Evolutionary conservation across 2,888 invertebrate genomes (phyloP).

Genomic region (Chromoteleia sp.): DNA sequence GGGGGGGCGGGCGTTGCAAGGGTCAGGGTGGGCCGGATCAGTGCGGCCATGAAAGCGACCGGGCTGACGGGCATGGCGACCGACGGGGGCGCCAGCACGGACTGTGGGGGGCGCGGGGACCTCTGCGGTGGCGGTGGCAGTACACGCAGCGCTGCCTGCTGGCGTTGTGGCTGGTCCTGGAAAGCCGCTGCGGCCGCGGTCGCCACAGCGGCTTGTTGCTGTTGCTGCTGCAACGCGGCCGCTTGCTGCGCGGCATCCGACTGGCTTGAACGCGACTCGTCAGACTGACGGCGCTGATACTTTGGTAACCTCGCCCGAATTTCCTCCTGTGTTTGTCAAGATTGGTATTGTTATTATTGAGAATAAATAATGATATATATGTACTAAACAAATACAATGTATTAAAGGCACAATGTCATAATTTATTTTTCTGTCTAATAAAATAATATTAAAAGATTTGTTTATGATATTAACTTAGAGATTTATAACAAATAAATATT

Average conservation of each 20-base stretch:
- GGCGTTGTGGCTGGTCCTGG: conserved; percentile 83
- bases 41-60: conserved; percentile 86
- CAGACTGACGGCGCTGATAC: conserved; percentile 87
- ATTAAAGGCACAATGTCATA: no score
- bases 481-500: no score
- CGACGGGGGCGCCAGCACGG: conserved; percentile 85
- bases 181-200: conserved; percentile 81
- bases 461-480: no score
- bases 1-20: conserved; percentile 86
- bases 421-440: no score
- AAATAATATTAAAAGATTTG: no score
- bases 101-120: conserved; percentile 85
- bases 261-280: conserved; percentile 82
- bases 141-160: conserved; percentile 84
- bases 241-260: conserved; percentile 74
- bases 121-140: conserved; percentile 85
- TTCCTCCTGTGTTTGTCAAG: conserved; percentile 88
- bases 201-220: conserved; percentile 81
- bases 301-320: conserved; percentile 89
- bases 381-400: no score
- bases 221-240: conserved; percentile 76
- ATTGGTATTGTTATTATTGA: no score
- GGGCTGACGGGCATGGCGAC: conserved; percentile 85
- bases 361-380: no score
- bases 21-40: conserved; percentile 86